Evolutionary conservation across 2,797 vertebrate genomes (phyloP).

Genomic region (Molossus molossus): DNA sequence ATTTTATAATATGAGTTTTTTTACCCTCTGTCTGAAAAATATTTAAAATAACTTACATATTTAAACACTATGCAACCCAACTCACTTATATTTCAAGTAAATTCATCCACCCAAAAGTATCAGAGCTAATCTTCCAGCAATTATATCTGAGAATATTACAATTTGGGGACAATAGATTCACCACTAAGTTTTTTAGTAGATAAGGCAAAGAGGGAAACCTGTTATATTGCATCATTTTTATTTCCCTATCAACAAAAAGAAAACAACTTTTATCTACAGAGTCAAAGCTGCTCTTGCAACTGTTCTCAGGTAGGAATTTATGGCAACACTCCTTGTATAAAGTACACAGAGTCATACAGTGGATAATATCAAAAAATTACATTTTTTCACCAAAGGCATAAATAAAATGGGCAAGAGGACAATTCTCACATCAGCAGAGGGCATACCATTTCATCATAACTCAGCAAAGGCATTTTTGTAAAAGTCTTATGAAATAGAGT

Average conservation of each 20-base stretch:
- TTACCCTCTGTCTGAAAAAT: not conserved
- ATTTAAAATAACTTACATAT: conserved; percentile 33
- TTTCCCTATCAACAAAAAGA: conserved; percentile 43
- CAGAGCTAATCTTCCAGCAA: not conserved
- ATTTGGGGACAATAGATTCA: conserved; percentile 4
- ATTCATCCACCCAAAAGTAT: not conserved
- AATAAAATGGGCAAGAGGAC: conserved; percentile 38
- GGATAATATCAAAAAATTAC: conserved; percentile 66
- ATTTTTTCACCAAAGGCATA: conserved; percentile 65
- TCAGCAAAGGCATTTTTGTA: conserved; percentile 62
- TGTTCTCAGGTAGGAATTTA: conserved; percentile 69
- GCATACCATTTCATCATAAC: conserved; percentile 57
- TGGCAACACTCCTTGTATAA: not conserved
- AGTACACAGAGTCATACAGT: conserved; percentile 56
- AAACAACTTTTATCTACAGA: conserved; percentile 57
- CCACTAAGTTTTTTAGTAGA: not conserved
- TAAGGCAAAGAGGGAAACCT: conserved; percentile 32
- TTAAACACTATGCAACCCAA: not conserved
- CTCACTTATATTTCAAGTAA: conserved; percentile 34
- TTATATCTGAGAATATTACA: conserved; percentile 55
- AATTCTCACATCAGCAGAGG: conserved; percentile 64
- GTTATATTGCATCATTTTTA: conserved; percentile 32
- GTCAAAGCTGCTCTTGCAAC: conserved; percentile 55
- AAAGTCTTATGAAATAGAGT: conserved; percentile 62
- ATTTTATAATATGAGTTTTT: not conserved